These are phyloP conservation scores for Carlito syrichta DNA, from an alignment of 2,113 vertebrate species.

Conservation along the genomic window DNA sequence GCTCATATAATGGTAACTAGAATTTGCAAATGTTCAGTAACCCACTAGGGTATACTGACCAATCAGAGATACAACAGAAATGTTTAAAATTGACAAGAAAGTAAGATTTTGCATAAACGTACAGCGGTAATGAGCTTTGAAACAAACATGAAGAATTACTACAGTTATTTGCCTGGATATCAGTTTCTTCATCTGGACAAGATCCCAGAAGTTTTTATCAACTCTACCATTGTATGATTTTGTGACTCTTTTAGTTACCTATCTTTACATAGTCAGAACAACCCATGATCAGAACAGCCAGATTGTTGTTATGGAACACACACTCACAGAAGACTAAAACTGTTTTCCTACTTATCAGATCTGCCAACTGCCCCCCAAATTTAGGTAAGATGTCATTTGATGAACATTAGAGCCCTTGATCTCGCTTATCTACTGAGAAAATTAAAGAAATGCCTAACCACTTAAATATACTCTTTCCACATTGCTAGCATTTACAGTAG, in stretches of 20 bases:
- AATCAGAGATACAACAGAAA: slow-evolving; percentile 24
- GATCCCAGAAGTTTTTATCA: neutral
- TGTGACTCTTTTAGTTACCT: neutral
- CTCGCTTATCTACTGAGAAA: neutral
- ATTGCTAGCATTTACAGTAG: neutral
- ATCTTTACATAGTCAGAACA: neutral
- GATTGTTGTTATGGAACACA: neutral
- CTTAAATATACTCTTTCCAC: neutral
- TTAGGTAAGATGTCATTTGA: neutral
- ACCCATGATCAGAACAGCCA: neutral
- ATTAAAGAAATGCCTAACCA: neutral
- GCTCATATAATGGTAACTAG: slow-evolving; percentile 54
- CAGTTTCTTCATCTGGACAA: neutral
- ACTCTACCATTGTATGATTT: neutral
- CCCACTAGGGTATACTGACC: slow-evolving; percentile 48
- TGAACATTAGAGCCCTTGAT: neutral
- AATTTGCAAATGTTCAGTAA: slow-evolving; percentile 68
- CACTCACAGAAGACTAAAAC: neutral
- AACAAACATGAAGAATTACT: neutral
- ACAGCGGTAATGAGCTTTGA: neutral
- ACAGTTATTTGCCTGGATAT: neutral
- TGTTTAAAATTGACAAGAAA: slow-evolving; percentile 45
- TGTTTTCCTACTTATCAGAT: neutral
- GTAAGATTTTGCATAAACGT: slow-evolving; percentile 18
- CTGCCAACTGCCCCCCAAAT: neutral